phyloP scores from a whole-genome alignment of 2,888 invertebrate genomes.

The Psococerastis gibbosa region DNA sequence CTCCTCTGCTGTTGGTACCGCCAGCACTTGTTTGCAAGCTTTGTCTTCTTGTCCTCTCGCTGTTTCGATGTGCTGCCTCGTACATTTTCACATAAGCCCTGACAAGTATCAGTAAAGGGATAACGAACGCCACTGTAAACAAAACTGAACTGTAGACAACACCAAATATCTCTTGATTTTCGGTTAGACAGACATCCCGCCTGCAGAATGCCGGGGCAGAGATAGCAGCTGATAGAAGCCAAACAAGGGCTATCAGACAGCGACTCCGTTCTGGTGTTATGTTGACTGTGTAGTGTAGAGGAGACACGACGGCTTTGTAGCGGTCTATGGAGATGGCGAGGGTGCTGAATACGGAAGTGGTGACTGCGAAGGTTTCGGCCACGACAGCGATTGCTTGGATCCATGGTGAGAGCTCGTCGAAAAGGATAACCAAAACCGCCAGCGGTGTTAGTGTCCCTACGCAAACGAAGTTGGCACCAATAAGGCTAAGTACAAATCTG shows the following conservation, averaged over 20 bases:
- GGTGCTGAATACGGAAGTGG: constrained; percentile 3
- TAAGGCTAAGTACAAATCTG: constrained; percentile 31
- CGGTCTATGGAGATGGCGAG: constrained; percentile 24
- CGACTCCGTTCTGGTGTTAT: constrained; percentile 27
- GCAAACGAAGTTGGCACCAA: constrained; percentile 29
- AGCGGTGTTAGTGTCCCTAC: constrained; percentile 28
- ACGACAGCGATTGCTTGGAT: constrained; percentile 10
- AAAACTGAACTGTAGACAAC: constrained; percentile 16
- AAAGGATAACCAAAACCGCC: constrained; percentile 24
- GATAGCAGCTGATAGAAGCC: constrained; percentile 18
- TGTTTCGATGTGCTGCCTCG: constrained; percentile 29
- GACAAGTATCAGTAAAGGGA: constrained; percentile 28
- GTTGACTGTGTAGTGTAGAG: constrained; percentile 31
- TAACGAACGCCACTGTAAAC: constrained; percentile 27
- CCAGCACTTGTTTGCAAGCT: constrained; percentile 23
- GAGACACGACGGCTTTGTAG: constrained; percentile 29
- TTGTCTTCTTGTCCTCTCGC: constrained; percentile 29
- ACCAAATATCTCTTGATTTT: background rate
- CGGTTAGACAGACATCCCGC: background rate
- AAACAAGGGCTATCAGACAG: background rate
- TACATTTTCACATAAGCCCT: constrained; percentile 31
- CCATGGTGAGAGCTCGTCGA: constrained; percentile 17
- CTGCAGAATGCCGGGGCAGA: constrained; percentile 18
- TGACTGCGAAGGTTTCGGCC: background rate
- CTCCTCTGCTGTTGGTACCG: background rate